phyloP scores from a whole-genome alignment of 2,797 vertebrate species.

The Silurus aristotelis region DNA sequence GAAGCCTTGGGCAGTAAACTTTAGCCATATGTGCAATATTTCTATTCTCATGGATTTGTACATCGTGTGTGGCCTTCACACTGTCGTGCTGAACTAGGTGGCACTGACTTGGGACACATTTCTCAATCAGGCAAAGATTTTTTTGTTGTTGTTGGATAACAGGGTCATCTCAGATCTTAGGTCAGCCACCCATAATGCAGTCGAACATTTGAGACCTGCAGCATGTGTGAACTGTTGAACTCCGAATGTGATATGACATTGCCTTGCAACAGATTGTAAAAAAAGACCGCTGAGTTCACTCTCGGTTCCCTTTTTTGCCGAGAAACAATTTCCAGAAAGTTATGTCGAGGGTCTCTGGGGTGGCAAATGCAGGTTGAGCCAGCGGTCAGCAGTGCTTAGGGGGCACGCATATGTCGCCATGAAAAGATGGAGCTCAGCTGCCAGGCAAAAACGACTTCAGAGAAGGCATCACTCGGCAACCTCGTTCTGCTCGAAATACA shows the following conservation, averaged over 20 bases:
- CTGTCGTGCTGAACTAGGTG: slow-evolving; percentile 35
- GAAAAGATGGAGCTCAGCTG: slow-evolving; percentile 78
- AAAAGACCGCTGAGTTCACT: slow-evolving; percentile 52
- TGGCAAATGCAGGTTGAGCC: slow-evolving; percentile 66
- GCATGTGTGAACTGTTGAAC: slow-evolving; percentile 76
- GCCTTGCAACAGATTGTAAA: slow-evolving; percentile 38
- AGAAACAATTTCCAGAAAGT: slow-evolving; percentile 61
- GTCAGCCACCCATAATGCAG: slow-evolving; percentile 17
- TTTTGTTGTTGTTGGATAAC: slow-evolving; percentile 45
- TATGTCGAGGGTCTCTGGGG: slow-evolving; percentile 67
- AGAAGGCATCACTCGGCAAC: slow-evolving; percentile 72
- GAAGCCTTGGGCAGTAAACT: slow-evolving; percentile 5
- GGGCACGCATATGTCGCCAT: slow-evolving; percentile 63
- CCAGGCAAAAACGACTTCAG: slow-evolving; percentile 45
- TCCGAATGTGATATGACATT: slow-evolving; percentile 68
- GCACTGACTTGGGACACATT: slow-evolving; percentile 49
- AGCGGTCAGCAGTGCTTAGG: slow-evolving; percentile 65
- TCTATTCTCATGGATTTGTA: slow-evolving; percentile 50
- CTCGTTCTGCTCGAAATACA: slow-evolving; percentile 66
- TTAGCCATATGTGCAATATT: slow-evolving; percentile 38
- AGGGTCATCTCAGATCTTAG: slow-evolving; percentile 57
- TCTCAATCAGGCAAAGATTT: slow-evolving; percentile 36
- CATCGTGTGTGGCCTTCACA: slow-evolving; percentile 57
- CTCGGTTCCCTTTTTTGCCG: slow-evolving; percentile 41
- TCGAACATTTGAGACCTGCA: slow-evolving; percentile 59